Percentiles rank a stretch among this genome's conserved stretches.
These are phyloP conservation scores for Orchestia grillus DNA, from an alignment of 1,140 invertebrate species.

Conservation along the genomic window DNA sequence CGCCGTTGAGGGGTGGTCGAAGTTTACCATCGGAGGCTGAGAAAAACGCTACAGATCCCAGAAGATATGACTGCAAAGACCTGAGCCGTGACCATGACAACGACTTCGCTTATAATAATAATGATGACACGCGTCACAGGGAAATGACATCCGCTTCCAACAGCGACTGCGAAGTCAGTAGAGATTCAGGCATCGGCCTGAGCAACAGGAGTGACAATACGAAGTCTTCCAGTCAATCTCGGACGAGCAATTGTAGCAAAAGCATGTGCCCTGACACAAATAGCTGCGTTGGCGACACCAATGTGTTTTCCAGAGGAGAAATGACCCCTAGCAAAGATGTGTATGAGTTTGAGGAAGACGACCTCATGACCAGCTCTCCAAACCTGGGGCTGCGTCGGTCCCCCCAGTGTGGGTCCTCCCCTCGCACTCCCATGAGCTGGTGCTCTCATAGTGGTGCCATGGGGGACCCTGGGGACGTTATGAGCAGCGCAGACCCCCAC, in stretches of 20 bases:
- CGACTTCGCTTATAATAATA: background rate
- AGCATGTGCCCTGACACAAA: background rate
- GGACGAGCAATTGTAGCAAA: background rate
- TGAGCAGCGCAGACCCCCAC: background rate
- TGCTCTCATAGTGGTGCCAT: background rate
- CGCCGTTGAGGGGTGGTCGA: background rate
- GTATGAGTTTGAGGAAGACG: slow-evolving; percentile 65
- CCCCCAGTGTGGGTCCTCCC: slow-evolving; percentile 61
- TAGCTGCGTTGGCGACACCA: background rate
- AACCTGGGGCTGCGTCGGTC: slow-evolving; percentile 51
- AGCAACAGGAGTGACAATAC: background rate
- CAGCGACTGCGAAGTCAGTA: slow-evolving; percentile 7
- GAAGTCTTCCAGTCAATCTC: background rate
- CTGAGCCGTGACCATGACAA: background rate
- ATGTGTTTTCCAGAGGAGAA: background rate
- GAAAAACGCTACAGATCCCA: background rate
- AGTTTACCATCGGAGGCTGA: slow-evolving; percentile 22
- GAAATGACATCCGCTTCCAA: background rate
- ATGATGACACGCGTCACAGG: background rate
- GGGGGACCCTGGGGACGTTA: background rate
- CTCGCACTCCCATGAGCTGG: slow-evolving; percentile 58
- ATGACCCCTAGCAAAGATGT: slow-evolving; percentile 62
- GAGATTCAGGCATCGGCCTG: background rate
- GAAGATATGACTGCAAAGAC: slow-evolving; percentile 19
- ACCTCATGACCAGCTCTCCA: slow-evolving; percentile 54